phyloP scores from a whole-genome alignment of 2,113 vertebrate species.

The Thunnus thynnus region DNA sequence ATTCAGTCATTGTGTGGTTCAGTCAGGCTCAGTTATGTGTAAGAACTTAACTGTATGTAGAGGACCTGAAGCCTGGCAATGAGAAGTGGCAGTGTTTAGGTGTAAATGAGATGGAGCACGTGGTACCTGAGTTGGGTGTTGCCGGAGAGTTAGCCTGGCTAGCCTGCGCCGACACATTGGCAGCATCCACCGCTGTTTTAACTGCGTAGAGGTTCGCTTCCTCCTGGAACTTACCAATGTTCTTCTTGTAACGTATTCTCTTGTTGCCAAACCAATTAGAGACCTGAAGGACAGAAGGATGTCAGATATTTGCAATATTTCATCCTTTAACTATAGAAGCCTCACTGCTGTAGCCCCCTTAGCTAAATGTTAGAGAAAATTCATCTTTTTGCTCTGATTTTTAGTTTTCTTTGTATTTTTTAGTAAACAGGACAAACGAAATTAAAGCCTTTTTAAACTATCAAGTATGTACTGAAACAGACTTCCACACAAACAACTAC shows the following conservation, averaged over 20 bases:
- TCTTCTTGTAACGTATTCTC: slow-evolving; percentile 94
- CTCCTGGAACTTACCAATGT: slow-evolving; percentile 94
- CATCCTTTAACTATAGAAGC: slow-evolving; percentile 2
- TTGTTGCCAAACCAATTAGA: slow-evolving; percentile 97
- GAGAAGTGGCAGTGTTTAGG: not conserved
- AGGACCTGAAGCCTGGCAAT: not conserved
- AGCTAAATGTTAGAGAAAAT: not conserved
- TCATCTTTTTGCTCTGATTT: too few relatives aligned
- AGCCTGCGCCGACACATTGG: slow-evolving; percentile 87
- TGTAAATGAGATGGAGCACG: slow-evolving; percentile 24
- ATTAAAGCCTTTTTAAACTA: not conserved
- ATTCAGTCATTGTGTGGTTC: not conserved
- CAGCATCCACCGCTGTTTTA: slow-evolving; percentile 88
- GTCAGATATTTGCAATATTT: slow-evolving; percentile 14
- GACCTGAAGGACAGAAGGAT: slow-evolving; percentile 80
- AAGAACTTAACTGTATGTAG: not conserved
- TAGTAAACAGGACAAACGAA: too few relatives aligned
- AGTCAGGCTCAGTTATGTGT: not conserved
- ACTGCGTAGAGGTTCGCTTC: slow-evolving; percentile 92
- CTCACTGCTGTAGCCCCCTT: not conserved
- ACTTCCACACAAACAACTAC: not conserved
- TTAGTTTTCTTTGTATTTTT: too few relatives aligned
- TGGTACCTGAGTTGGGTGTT: slow-evolving; percentile 89
- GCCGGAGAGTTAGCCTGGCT: slow-evolving; percentile 90
- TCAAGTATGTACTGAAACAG: not conserved